Base-by-base conservation (phyloP, 2,888 invertebrate species). In the Colostygia pectinataria region DNA sequence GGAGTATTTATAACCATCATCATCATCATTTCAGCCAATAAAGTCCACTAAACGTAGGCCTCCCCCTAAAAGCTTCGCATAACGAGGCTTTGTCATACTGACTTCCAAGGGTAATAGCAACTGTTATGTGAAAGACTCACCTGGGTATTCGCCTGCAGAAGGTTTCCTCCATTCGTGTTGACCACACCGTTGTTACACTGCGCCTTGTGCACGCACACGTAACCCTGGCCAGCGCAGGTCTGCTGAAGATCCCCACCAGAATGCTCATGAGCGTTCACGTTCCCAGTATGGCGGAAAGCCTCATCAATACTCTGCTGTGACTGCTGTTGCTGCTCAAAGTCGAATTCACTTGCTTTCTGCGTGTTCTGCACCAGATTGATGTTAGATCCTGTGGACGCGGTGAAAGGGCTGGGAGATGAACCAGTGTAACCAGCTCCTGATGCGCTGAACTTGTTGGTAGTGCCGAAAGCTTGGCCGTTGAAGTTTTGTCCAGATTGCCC, bases 151-250 rank as follows among this genome's bases (percentile, higher is more conserved):
- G 90, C 86, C 63, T 91, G 91, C 24, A 89, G 71, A 0, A 91
- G 65, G 29, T 82, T 88, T 25, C 84, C 86, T 6, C 89, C 91
- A 48, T 90, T 88, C 2, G 77, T 82, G 68, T 84, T 90, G 47
- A 91, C 91, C 0, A 92, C 90, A 13, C 94, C 94, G 53, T 93
- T 92, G 54, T 86, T 73, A 69, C 94, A 94, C 59, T 91, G 85
- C 0, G 91, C 75, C 53, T 91, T 92, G 0, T 86, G 78, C 0
- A 94, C 93, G 70, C 94, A 94, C 31, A 92, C 83, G 67, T 91
- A 91, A 4, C 92, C 92, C 38, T 87, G 80, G 0, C 92, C 93
- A 53, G 80, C 82, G 65, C 94, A 94, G 8, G 90, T 85, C 63
- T 92, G 81, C 61, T 87, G 90, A 18, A 91, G 59, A 1, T 80